Base-by-base conservation (phyloP, 2,797 vertebrate species). In the Micromesistius poutassou region DNA sequence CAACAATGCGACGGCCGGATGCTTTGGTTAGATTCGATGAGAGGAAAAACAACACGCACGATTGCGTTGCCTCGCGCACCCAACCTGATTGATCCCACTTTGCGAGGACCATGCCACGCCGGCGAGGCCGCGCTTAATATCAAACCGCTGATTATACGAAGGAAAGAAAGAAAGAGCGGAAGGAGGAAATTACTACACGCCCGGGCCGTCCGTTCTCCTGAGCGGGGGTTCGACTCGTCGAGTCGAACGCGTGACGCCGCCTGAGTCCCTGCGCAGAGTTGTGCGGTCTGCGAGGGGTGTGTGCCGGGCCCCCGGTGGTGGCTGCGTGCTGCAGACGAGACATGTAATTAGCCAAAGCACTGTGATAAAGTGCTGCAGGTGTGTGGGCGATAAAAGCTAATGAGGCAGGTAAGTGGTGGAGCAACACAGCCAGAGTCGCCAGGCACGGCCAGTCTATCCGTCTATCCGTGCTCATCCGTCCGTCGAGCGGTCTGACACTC, bases 341-440 rank as follows among this genome's bases (percentile, higher is more conserved):
- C 86, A 87, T 87, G 86, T 87, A 91, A 91, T 92, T 91, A 91
- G 84, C 84, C 82, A 86, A 83, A 88, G 87, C 86, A 74, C 82
- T 71, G 81, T 82, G 86, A 90, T 87, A 89, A 92, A 88, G 77
- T 79, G 88, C 88, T 90, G 88, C 89, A 89, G 88, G 91, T 89
- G 90, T 77, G 84, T 40, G 80, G 83, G 86, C 85, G 80, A 85
- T 80, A 79, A 85, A 77, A 84, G 86, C 82, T 82, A 88, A 85
- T 78, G 86, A 89, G 88, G 88, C 85, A 84, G 77, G 74, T 86
- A 82, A 85, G 86, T 86, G 89, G 83, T 89, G 86, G 82, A 74
- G 25, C 73, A 82, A 81, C 76, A 77, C 77, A 75, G 68, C 71
- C 28, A 71, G 74, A 81, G 73, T 50, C 71, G 70, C 50, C 50